These are phyloP conservation scores for Scopus umbretta DNA, from an alignment of 2,113 vertebrate genomes.

Conservation along the genomic window DNA sequence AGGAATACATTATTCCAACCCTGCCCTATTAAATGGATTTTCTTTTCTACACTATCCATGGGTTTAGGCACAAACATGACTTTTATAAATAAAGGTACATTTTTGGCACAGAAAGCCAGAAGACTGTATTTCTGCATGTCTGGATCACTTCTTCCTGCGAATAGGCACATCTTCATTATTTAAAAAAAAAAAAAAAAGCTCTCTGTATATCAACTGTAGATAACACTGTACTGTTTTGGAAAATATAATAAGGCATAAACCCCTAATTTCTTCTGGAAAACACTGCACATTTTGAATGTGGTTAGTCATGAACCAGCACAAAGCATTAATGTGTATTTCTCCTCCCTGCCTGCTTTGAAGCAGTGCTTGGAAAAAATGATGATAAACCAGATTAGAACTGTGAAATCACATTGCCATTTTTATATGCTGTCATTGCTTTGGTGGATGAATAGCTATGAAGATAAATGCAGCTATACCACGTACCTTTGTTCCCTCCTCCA, in stretches of 20 bases:
- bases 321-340: background rate
- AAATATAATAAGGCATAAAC: constrained; percentile 7
- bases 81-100: background rate
- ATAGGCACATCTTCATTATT: background rate
- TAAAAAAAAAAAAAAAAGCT: background rate
- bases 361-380: constrained; percentile 55
- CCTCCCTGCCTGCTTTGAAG: background rate
- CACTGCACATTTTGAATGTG: background rate
- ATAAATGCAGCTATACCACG: constrained; percentile 29
- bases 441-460: constrained; percentile 30
- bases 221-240: background rate
- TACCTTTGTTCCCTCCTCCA: background rate
- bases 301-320: background rate
- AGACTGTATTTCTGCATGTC: background rate
- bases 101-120: background rate
- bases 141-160: background rate
- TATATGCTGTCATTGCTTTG: constrained; percentile 1
- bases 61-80: background rate
- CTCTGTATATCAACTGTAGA: background rate
- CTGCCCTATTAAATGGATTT: background rate
- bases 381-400: constrained; percentile 37
- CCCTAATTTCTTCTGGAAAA: constrained; percentile 12
- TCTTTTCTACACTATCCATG: background rate
- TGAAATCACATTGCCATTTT: constrained; percentile 48
- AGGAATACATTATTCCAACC: background rate